These are phyloP conservation scores for Aphelenchoides fujianensis DNA, from an alignment of 1,140 invertebrate species.

Conservation along the genomic window DNA sequence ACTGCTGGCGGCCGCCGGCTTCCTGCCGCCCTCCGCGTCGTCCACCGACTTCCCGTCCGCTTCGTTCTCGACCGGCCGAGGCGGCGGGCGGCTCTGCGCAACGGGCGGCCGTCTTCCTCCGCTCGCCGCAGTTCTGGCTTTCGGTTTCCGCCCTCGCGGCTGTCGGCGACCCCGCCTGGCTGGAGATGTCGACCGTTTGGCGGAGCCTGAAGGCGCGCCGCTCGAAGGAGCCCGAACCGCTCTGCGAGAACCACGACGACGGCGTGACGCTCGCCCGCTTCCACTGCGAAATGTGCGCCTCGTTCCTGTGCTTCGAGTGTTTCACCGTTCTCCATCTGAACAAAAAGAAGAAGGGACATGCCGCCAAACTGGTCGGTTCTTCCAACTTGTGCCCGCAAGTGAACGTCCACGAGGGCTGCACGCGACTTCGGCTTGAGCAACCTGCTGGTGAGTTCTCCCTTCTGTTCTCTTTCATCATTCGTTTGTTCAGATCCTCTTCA, in stretches of 20 bases:
- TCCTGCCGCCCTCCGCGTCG: conserved; percentile 73
- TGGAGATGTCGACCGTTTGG: conserved; percentile 71
- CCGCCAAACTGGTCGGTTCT: conserved; percentile 41
- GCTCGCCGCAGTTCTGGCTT: conserved; percentile 73
- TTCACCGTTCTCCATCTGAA: conserved; percentile 89
- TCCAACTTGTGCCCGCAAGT: conserved; percentile 36
- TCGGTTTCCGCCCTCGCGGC: conserved; percentile 87
- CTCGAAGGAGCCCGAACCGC: conserved; percentile 63
- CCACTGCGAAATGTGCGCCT: conserved; percentile 80
- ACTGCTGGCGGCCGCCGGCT: conserved; percentile 73
- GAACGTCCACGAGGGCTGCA: conserved; percentile 61
- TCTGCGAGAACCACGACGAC: conserved; percentile 94
- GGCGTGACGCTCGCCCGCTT: conserved; percentile 88
- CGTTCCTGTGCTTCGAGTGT: conserved; percentile 80
- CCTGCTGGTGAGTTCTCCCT: conserved; percentile 35
- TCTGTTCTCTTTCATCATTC: conserved; percentile 65
- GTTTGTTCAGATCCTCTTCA: conserved; percentile 85
- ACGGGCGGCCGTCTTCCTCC: conserved; percentile 18
- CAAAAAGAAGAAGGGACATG: conserved; percentile 70
- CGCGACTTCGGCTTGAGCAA: conserved; percentile 48
- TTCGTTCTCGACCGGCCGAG: conserved; percentile 3
- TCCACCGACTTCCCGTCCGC: conserved; percentile 67
- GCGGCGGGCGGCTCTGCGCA: not conserved
- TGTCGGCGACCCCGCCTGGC: conserved; percentile 48
- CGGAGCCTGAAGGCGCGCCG: conserved; percentile 68